These are phyloP conservation scores for Misgurnus mizolepis DNA, from an alignment of 2,113 vertebrate genomes.

Conservation along the genomic window DNA sequence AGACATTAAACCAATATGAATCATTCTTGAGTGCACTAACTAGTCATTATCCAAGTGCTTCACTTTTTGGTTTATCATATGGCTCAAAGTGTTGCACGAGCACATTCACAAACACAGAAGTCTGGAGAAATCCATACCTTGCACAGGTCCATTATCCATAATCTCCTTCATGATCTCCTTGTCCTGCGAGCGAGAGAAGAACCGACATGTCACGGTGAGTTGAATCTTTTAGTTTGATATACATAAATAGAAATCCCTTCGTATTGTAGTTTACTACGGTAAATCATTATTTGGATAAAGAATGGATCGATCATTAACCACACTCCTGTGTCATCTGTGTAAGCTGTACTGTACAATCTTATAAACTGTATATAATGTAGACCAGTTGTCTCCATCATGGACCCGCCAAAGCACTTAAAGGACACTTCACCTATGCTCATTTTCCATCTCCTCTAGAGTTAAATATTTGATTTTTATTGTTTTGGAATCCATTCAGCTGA, in stretches of 20 bases:
- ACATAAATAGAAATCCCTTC: not conserved
- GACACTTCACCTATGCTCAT: no score
- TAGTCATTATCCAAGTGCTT: not conserved
- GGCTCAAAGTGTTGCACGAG: conserved; percentile 24
- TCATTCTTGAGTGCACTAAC: not conserved
- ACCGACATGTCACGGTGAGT: not conserved
- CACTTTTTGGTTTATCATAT: conserved; percentile 33
- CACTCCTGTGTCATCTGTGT: not conserved
- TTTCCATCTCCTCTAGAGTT: no score
- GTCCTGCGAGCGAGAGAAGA: conserved; percentile 75
- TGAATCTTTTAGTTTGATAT: not conserved
- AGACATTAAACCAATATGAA: not conserved
- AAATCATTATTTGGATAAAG: no score
- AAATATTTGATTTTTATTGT: no score
- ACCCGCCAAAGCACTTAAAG: no score
- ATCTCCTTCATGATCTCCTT: conserved; percentile 98
- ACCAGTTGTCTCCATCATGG: no score
- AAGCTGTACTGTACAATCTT: not conserved
- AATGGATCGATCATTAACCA: not conserved
- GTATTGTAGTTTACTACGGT: no score
- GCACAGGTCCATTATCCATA: conserved; percentile 93
- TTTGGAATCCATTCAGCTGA: no score
- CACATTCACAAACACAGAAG: conserved; percentile 9
- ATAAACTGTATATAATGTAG: not conserved
- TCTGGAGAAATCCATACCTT: conserved; percentile 76